phyloP scores from a whole-genome alignment of 2,797 vertebrate genomes.

The Nannoperca australis region DNA sequence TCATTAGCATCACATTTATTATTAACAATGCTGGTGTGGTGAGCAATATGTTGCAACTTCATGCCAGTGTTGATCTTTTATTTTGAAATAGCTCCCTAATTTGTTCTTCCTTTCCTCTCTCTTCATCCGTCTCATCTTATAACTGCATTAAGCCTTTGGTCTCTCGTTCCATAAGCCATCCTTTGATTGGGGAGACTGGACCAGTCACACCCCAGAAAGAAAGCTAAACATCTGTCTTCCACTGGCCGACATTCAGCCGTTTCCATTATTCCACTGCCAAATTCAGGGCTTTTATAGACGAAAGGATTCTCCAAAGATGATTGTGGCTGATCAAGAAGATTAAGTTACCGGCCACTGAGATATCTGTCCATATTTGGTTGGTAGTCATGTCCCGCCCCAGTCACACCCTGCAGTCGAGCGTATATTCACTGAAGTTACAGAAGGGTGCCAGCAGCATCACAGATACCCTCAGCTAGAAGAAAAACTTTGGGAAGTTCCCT shows the following conservation, averaged over 20 bases:
- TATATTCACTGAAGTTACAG: constrained; percentile 1
- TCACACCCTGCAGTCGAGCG: background rate
- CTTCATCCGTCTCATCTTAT: background rate
- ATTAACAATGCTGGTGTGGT: too few species aligned
- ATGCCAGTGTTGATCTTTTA: background rate
- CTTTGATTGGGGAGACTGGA: constrained; percentile 6
- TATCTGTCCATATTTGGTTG: constrained; percentile 1
- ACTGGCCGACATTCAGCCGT: constrained; percentile 8
- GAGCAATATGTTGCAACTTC: background rate
- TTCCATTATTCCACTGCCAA: constrained; percentile 14
- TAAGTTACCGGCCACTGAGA: constrained; percentile 10
- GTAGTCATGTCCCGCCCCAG: background rate
- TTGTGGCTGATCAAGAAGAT: constrained; percentile 12
- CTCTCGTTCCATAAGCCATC: background rate
- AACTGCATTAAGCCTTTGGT: background rate
- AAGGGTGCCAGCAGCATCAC: background rate
- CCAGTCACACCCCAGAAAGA: constrained; percentile 28
- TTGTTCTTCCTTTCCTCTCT: background rate
- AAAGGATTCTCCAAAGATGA: background rate
- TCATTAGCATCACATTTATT: background rate
- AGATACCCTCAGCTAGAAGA: background rate
- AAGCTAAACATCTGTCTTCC: constrained; percentile 27
- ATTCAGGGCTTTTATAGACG: background rate
- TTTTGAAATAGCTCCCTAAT: background rate
- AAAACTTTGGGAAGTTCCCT: constrained; percentile 29